Evolutionary conservation across 2,888 invertebrate genomes (phyloP).

Genomic region (Villa cingulata): DNA sequence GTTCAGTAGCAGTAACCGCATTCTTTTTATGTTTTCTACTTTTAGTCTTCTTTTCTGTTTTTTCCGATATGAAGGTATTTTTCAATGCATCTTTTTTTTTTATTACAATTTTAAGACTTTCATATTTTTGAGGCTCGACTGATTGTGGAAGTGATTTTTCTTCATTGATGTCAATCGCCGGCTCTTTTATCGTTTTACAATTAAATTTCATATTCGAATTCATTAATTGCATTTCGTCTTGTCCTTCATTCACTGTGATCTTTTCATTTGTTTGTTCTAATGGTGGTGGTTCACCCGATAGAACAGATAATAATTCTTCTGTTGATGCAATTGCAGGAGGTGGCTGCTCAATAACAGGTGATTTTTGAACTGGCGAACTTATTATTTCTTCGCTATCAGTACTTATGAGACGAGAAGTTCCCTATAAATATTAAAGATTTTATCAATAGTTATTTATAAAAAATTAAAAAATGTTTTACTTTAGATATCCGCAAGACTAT

Average conservation of each 20-base stretch:
- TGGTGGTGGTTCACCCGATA: slow-evolving; percentile 13
- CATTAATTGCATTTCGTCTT: not conserved
- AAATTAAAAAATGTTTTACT: slow-evolving; percentile 25
- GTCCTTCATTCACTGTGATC: slow-evolving; percentile 1
- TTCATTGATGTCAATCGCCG: not conserved
- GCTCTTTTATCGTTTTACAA: not conserved
- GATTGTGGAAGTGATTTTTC: not conserved
- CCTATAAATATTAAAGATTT: slow-evolving; percentile 26
- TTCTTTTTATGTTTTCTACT: slow-evolving; percentile 30
- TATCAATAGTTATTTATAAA: slow-evolving; percentile 3
- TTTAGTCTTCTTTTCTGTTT: slow-evolving; percentile 21
- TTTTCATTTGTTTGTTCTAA: slow-evolving; percentile 13
- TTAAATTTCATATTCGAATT: not conserved
- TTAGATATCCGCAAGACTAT: slow-evolving; percentile 81
- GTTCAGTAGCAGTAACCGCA: slow-evolving; percentile 7
- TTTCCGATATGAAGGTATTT: slow-evolving; percentile 23
- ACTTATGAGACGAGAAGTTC: slow-evolving; percentile 50
- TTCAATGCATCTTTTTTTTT: slow-evolving; percentile 35
- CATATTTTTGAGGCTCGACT: slow-evolving; percentile 10
- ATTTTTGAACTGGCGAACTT: slow-evolving; percentile 41
- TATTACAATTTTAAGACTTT: slow-evolving; percentile 38
- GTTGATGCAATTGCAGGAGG: slow-evolving; percentile 15
- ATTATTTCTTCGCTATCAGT: slow-evolving; percentile 50
- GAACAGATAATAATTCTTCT: slow-evolving; percentile 13
- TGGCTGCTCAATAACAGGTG: slow-evolving; percentile 10